A percentile compares a stretch with the other conserved stretches of the same genome.
phyloP scores from a whole-genome alignment of 1,140 invertebrate genomes.

The Forficula auricularia region DNA sequence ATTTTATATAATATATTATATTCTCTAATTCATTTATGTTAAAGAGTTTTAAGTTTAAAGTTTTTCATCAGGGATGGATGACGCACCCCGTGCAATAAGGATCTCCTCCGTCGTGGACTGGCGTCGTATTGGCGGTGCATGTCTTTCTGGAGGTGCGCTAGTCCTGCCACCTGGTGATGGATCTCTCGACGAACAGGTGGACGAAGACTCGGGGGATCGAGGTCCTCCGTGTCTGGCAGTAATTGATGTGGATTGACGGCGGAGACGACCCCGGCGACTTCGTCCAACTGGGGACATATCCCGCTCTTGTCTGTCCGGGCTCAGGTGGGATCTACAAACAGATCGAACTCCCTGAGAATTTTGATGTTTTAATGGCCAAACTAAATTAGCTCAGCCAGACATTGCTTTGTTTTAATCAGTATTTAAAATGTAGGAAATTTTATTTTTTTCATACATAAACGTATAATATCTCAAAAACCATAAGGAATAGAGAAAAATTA shows the following conservation, averaged over 20 bases:
- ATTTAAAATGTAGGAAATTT: no score
- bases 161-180: constrained; percentile 21
- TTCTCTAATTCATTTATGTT: no score
- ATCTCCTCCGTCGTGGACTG: constrained; percentile 86
- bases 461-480: no score
- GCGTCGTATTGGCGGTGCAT: constrained; percentile 54
- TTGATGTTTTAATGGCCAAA: no score
- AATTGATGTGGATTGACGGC: constrained; percentile 63
- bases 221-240: constrained; percentile 28
- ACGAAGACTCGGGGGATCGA: constrained; percentile 49
- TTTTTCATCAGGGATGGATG: no score
- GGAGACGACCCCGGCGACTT: constrained; percentile 40
- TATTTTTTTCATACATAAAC: no score
- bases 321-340: constrained; percentile 58
- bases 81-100: constrained; percentile 46
- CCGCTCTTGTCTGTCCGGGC: constrained; percentile 42
- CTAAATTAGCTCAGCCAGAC: no score
- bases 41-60: no score
- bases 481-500: no score
- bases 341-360: no score
- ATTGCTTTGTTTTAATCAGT: no score
- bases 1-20: no score
- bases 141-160: constrained; percentile 20
- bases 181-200: constrained; percentile 49
- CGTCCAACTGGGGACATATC: constrained; percentile 27